Conservation (phyloP, 1,140 invertebrate species). For the Hetaerina americana region DNA sequence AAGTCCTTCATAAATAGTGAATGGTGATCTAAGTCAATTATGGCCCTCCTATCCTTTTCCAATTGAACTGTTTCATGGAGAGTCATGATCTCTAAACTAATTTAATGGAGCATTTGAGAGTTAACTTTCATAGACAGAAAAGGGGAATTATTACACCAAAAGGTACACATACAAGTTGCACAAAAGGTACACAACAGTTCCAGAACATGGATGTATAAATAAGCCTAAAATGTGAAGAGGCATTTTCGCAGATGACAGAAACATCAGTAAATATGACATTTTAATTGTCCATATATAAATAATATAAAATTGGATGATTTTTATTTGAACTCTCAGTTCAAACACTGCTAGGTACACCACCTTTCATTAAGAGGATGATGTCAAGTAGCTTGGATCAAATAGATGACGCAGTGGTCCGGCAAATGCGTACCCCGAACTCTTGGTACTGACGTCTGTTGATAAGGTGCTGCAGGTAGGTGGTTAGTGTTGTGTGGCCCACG, state of each 20-base stretch:
- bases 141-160: constrained; percentile 12
- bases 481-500: constrained; percentile 1
- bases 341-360: constrained; percentile 4
- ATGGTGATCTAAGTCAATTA: background rate
- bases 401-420: constrained; percentile 3
- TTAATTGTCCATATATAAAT: constrained; percentile 11
- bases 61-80: background rate
- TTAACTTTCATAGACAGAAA: background rate
- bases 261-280: constrained; percentile 11
- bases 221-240: constrained; percentile 13
- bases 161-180: constrained; percentile 13
- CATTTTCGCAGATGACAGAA: constrained; percentile 9
- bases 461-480: background rate
- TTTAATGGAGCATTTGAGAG: background rate
- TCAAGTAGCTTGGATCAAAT: constrained; percentile 3
- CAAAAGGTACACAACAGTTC: constrained; percentile 15
- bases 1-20: background rate
- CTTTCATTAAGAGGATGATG: constrained; percentile 5
- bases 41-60: background rate
- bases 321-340: constrained; percentile 6
- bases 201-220: constrained; percentile 13
- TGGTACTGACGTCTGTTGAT: background rate
- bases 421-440: background rate
- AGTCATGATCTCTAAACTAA: background rate
- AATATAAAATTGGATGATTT: constrained; percentile 12